Evolutionary conservation across 1,140 invertebrate species (phyloP).

Genomic region (Brachionus manjavacas): DNA sequence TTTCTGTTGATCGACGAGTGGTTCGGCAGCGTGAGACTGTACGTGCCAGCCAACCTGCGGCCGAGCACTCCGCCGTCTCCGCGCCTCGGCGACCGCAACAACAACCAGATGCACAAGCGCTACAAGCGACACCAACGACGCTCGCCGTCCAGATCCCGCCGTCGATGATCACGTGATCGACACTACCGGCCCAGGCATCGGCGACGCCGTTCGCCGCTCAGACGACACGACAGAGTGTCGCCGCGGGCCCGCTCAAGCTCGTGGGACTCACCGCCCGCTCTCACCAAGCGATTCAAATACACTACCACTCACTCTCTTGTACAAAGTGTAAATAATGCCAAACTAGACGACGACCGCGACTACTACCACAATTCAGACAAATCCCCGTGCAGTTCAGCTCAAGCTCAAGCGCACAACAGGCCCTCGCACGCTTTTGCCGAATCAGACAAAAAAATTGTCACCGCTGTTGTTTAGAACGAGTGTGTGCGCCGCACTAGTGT

Average conservation of each 20-base stretch:
- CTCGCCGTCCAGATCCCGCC: not conserved
- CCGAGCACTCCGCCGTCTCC: not conserved
- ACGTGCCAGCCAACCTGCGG: too few species aligned
- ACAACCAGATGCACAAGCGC: slow-evolving; percentile 14
- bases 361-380: not conserved
- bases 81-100: slow-evolving; percentile 55
- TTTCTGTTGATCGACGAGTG: slow-evolving; percentile 64
- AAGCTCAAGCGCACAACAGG: too few species aligned
- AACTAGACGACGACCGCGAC: too few species aligned
- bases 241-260: not conserved
- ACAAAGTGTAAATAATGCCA: not conserved
- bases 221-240: not conserved
- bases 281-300: not conserved
- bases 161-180: not conserved
- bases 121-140: slow-evolving; percentile 43
- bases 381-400: too few species aligned
- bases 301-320: too few species aligned
- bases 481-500: too few species aligned
- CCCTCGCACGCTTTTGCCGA: too few species aligned
- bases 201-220: not conserved
- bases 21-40: slow-evolving; percentile 47
- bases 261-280: not conserved
- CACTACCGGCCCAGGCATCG: not conserved
- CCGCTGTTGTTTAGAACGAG: not conserved
- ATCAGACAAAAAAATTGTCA: not conserved